phyloP scores from a whole-genome alignment of 2,888 invertebrate species.

The Metellina segmentata region DNA sequence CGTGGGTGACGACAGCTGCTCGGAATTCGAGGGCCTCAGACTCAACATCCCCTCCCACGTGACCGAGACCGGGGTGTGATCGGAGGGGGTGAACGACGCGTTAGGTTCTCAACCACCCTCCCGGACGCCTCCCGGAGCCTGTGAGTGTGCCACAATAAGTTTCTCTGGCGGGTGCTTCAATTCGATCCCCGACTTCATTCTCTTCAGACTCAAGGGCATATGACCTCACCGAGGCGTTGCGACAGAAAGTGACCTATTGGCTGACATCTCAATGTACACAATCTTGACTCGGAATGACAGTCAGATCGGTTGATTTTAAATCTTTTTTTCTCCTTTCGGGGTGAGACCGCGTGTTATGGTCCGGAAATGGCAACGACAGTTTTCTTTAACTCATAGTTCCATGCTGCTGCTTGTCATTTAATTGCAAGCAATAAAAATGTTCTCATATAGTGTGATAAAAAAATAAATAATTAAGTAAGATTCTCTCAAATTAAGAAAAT shows the following conservation, averaged over 20 bases:
- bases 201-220: too few species aligned
- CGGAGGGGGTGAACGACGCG: not conserved
- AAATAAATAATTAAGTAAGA: too few species aligned
- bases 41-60: slow-evolving; percentile 71
- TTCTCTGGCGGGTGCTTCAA: slow-evolving; percentile 37
- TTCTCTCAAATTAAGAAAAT: too few species aligned
- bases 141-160: slow-evolving; percentile 51
- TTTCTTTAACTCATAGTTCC: not conserved
- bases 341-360: not conserved
- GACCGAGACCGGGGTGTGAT: slow-evolving; percentile 76
- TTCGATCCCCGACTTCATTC: too few species aligned
- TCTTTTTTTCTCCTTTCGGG: not conserved
- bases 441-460: too few species aligned
- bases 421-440: too few species aligned
- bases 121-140: slow-evolving; percentile 38
- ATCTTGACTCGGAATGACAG: not conserved
- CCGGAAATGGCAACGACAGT: not conserved
- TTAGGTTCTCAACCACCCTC: not conserved
- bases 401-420: not conserved
- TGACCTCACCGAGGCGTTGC: too few species aligned
- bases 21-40: slow-evolving; percentile 75
- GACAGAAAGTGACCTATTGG: too few species aligned
- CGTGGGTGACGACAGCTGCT: slow-evolving; percentile 70
- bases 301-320: not conserved
- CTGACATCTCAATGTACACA: too few species aligned